These are phyloP conservation scores for Rhadina sibilatrix DNA, from an alignment of 2,113 vertebrate genomes.

Conservation along the genomic window DNA sequence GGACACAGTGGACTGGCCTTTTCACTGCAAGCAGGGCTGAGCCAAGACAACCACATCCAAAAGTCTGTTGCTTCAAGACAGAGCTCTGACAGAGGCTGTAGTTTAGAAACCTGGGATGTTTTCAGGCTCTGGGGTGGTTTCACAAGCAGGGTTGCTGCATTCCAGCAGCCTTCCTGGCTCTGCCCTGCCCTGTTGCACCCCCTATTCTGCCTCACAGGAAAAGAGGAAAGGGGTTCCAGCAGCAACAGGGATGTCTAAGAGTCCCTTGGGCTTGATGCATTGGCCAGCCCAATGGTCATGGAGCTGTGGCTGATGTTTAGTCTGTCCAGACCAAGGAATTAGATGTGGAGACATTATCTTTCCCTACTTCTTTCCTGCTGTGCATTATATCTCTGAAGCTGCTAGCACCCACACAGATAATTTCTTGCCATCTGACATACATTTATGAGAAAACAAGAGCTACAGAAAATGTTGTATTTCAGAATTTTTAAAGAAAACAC, in stretches of 20 bases:
- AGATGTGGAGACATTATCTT: background rate
- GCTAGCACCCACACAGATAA: background rate
- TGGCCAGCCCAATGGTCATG: background rate
- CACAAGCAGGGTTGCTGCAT: background rate
- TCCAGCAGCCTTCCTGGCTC: background rate
- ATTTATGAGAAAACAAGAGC: background rate
- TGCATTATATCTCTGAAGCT: background rate
- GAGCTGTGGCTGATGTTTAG: background rate
- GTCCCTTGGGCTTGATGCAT: background rate
- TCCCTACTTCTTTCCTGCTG: background rate
- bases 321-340: background rate
- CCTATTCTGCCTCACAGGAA: background rate
- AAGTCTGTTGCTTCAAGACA: background rate
- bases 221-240: background rate
- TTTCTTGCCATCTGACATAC: background rate
- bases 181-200: accelerated
- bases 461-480: background rate
- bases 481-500: background rate
- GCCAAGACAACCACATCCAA: background rate
- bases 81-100: background rate
- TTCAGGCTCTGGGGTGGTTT: background rate
- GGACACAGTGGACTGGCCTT: background rate
- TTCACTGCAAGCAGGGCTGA: background rate
- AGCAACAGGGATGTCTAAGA: background rate
- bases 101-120: background rate